Evolutionary conservation across 2,888 invertebrate species (phyloP), one percentile per base, ranked within the genome.

Genomic region (Cheilosia urbana): DNA sequence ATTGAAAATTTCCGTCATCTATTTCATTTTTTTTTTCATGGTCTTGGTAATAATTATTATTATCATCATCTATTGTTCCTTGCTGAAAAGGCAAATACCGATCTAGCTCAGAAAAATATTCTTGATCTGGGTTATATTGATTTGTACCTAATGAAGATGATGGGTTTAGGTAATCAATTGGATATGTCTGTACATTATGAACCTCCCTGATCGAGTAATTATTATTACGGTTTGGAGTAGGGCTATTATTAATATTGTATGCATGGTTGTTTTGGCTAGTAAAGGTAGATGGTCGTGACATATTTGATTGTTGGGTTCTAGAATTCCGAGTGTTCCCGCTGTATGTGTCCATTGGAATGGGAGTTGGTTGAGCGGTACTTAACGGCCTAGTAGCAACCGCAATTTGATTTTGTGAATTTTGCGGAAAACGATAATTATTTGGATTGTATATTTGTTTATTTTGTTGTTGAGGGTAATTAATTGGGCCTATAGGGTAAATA

Each of bases 311-410:
- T n/a, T 57, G 57, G 11, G 57, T 57, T 34, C 7, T 53, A 15
- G 27, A 13, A 27, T 24, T 21, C 17, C 11, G 51, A 3, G 51
- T 24, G 24, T 51, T 55, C 2, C 55, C 34, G 17, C 55, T 55
- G 51, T 13, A 55, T 34, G 34, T 34, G 9, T 57, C 57, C 57
- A 57, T 57, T 34, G 34, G 57, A 57, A 17, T 30, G 5, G 57
- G 34, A 34, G 9, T 4, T 13, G 53, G 21, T 24, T 53, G 53
- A 15, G 15, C n/a, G 17, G 24, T 3, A 53, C 27, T 24, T 15
- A 15, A 17, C 19, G 24, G 53, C 11, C 53, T 13, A 47, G 19
- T 1, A n/a, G 17, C 19, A n/a, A 47, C 2, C 9, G 19, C 47
- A 49, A 11, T 17, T 49, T 49, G 47, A 11, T 49, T 49, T 49